phyloP scores from a whole-genome alignment of 2,113 vertebrate species.

The Scortum barcoo region DNA sequence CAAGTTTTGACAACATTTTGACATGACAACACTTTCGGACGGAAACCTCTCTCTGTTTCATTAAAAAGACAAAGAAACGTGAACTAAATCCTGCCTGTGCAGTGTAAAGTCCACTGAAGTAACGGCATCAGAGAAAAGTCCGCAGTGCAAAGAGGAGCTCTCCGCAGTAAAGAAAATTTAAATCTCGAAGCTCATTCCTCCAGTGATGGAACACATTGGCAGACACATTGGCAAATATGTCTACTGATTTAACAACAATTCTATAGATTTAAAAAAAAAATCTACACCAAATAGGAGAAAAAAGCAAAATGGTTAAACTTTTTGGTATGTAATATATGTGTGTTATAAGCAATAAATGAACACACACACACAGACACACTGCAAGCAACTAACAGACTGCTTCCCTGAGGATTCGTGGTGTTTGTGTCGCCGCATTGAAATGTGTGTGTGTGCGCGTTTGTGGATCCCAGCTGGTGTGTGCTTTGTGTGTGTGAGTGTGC shows the following conservation, averaged over 20 bases:
- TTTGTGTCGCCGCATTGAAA: constrained; percentile 52
- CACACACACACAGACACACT: constrained; percentile 36
- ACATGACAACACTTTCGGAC: not conserved
- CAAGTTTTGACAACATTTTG: not conserved
- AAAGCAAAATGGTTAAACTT: constrained; percentile 8
- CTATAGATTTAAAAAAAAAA: not conserved
- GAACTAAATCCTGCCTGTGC: not conserved
- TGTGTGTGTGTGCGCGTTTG: constrained; percentile 28
- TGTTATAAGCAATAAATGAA: constrained; percentile 26
- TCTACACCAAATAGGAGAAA: not conserved
- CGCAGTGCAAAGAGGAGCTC: constrained; percentile 24
- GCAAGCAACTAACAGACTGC: constrained; percentile 47
- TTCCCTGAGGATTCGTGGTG: constrained; percentile 49
- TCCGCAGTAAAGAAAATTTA: not conserved
- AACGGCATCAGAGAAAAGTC: constrained; percentile 5
- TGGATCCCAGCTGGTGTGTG: constrained; percentile 61
- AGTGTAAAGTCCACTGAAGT: not conserved
- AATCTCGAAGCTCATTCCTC: not conserved
- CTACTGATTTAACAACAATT: not conserved
- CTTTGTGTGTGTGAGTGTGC: not conserved
- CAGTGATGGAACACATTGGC: not conserved
- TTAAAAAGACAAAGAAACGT: not conserved
- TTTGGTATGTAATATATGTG: constrained; percentile 4
- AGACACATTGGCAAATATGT: not conserved
- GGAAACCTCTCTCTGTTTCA: not conserved